Base-by-base conservation (phyloP, 2,797 vertebrate genomes). In the Delichon dasypus region DNA sequence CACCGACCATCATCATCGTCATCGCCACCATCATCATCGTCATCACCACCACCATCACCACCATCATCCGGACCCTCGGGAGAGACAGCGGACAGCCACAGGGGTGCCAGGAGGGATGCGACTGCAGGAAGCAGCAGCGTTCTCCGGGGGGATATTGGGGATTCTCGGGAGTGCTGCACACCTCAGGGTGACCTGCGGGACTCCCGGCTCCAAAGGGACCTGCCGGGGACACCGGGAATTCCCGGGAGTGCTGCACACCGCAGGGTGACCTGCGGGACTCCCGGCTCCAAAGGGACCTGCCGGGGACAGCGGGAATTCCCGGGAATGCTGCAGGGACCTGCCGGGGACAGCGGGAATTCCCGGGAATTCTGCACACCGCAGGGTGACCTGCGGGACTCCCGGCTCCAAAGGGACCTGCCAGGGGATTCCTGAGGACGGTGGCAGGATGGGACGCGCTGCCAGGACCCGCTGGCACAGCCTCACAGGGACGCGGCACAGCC, bases 321-420 rank as follows among this genome's bases (percentile, higher is more conserved):
- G 8, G 54, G 30, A 36, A n/a, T 34, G 68, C 40, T 10, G 13
- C 36, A 44, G 15, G 42, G 42, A 42, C 42, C 42, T 4, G 7
- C 42, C 42, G 19, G 55, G 55, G 55, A 36, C 57, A 36, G 3
- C 16, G 55, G n/a, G 19, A 23, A 26, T 18, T 26, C 72, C 14
- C 38, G 15, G 57, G 25, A 32, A 30, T 20, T 15, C 2, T 29
- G 13, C 62, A 11, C 40, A 6, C 4, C 9, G 23, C 1, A 1
- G 38, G 27, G 11, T 3, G 42, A 29, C 13, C 25, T 4, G 10
- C 44, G 9, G 67, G 44, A 17, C 64, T 8, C 3, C 0, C 0
- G 47, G 53, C 15, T 10, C 25, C 25, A 7, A 16, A 42, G 67
- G 67, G 44, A 47, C 21, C 11, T 1, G 42, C 18, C 29, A 30